Evolutionary conservation across 2,888 invertebrate species (phyloP).

Genomic region (Cataglyphis albicans): DNA sequence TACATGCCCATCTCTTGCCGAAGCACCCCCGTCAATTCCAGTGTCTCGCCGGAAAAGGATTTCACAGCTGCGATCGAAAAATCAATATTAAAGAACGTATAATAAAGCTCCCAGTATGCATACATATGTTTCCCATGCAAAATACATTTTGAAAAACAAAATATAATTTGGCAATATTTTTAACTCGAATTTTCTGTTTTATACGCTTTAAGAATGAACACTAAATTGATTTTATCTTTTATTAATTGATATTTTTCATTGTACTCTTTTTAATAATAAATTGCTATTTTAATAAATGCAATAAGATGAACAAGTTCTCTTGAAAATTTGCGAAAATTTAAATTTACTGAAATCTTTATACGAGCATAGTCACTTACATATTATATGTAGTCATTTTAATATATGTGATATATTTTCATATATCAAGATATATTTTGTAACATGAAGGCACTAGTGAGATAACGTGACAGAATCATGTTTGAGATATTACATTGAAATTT

Average conservation of each 20-base stretch:
- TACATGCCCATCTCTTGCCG: slow-evolving; percentile 94
- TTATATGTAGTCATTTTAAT: background rate
- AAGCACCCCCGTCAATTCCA: slow-evolving; percentile 91
- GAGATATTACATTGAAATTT: slow-evolving; percentile 27
- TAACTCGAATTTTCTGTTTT: background rate
- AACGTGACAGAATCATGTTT: slow-evolving; percentile 13
- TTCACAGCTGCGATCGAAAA: slow-evolving; percentile 85
- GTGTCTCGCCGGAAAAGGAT: slow-evolving; percentile 90
- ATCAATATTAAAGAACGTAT: slow-evolving; percentile 5
- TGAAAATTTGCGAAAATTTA: background rate
- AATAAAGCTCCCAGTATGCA: background rate
- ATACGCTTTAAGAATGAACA: background rate
- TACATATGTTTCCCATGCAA: background rate
- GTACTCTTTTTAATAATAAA: background rate
- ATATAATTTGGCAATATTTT: background rate
- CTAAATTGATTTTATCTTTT: too few species aligned
- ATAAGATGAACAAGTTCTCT: slow-evolving; percentile 3
- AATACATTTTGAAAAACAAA: background rate
- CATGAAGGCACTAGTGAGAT: background rate
- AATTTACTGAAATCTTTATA: slow-evolving; percentile 23
- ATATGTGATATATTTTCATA: background rate
- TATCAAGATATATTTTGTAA: slow-evolving; percentile 36
- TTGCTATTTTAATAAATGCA: background rate
- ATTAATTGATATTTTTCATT: too few species aligned
- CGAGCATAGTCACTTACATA: background rate